Base-by-base conservation (phyloP, 2,113 vertebrate species). In the Gallinago jamesoni region DNA sequence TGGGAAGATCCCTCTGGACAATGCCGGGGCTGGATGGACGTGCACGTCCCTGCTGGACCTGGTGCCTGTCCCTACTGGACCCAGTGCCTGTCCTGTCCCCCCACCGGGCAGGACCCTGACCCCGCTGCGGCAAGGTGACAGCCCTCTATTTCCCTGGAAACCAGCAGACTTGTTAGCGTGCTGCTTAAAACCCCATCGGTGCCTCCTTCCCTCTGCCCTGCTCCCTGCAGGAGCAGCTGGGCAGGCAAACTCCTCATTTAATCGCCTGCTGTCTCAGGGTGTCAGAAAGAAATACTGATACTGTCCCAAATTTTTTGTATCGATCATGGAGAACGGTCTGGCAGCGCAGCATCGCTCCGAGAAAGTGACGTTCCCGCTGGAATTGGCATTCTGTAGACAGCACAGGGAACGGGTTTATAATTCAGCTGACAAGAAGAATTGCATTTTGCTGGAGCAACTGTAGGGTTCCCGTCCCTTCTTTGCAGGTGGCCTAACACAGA, bases 401-500 rank as follows among this genome's bases (percentile, higher is more conserved):
- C 16, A 1, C 35, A 8, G 82, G 89, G 91, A 84, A 82, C 3
- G 89, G 94, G 90, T 93, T 91, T 88, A 25, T 96, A 93, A 96
- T 95, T 89, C 66, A 90, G 86, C 94, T 89, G 92, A 89, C 92
- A 94, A 87, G 83, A 96, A 66, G 82, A 76, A 96, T 6, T 96
- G 94, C 86, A 17, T 95, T 95, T 93, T 94, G 80, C 95, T 92
- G 90, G 96, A 95, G 86, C 84, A 92, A 81, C 74, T 96, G 89
- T 89, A 60, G 88, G 91, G 68, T 74, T 94, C 78, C 87, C 69
- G 91, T 91, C 87, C 74, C 91, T 70, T 84, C 86, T 92, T 94
- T 94, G 96, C 96, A 94, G 96, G 94, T 96, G 96, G 96, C 92
- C 96, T 94, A 82, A 70, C 68, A 87, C 48, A 72, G 77, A 94